Conservation (phyloP, 2,113 vertebrate species). For the Myanophis thanlyinensis region DNA sequence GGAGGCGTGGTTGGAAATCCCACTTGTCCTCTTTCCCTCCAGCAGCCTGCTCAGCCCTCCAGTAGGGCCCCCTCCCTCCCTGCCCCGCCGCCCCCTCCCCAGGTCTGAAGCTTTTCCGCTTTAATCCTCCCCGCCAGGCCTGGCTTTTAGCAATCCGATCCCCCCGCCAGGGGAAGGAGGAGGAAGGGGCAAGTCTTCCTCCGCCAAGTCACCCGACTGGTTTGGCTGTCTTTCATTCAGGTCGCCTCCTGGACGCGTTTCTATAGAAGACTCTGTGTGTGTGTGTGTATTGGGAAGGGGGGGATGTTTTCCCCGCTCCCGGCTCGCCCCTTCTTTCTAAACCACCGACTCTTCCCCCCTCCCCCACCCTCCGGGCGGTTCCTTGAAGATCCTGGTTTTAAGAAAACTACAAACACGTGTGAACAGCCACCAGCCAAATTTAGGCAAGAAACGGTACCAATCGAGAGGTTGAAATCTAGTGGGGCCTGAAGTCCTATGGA, state of each 20-base stretch:
- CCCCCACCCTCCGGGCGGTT: not conserved
- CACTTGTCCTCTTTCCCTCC: not conserved
- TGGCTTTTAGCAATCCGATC: conserved; percentile 9
- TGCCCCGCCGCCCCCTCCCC: not conserved
- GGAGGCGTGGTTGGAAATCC: not conserved
- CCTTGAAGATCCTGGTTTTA: not conserved
- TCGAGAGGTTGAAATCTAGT: too few species aligned
- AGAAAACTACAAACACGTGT: not conserved
- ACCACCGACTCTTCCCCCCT: not conserved
- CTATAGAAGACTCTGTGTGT: conserved; percentile 16
- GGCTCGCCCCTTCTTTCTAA: too few species aligned
- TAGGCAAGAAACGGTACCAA: not conserved
- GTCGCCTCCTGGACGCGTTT: conserved; percentile 13
- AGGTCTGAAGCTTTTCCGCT: not conserved
- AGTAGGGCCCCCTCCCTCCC: not conserved
- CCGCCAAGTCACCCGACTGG: not conserved
- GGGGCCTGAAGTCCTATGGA: too few species aligned
- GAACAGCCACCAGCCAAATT: not conserved
- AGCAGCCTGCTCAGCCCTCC: not conserved
- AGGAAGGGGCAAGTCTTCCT: not conserved
- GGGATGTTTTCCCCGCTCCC: not conserved
- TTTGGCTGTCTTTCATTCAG: not conserved
- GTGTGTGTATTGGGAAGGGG: too few species aligned
- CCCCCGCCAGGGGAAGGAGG: not conserved
- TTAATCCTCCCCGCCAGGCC: not conserved